Evolutionary conservation across 2,113 vertebrate genomes (phyloP).

Genomic region (Nanorana parkeri): DNA sequence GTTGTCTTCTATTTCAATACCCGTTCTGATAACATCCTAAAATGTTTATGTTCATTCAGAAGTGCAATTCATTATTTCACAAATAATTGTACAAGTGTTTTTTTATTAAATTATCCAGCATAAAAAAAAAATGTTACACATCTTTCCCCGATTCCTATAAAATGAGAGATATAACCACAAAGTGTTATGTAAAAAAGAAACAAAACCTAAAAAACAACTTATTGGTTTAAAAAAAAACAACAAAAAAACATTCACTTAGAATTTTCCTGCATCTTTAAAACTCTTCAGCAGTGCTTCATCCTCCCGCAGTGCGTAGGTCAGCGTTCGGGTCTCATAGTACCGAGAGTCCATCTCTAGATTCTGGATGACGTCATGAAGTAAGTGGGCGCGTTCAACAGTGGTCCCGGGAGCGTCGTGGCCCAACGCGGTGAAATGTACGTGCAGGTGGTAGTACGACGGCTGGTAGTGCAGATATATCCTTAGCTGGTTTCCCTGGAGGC

Average conservation of each 20-base stretch:
- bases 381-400: constrained; percentile 86
- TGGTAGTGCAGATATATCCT: constrained; percentile 92
- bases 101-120: too few species aligned
- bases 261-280: constrained; percentile 76
- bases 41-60: too few species aligned
- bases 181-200: too few species aligned
- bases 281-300: constrained; percentile 78
- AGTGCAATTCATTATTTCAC: too few species aligned
- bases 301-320: constrained; percentile 81
- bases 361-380: constrained; percentile 86
- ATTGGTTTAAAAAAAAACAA: too few species aligned
- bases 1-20: too few species aligned
- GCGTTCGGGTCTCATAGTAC: constrained; percentile 77
- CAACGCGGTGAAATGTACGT: constrained; percentile 90
- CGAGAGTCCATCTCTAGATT: constrained; percentile 77
- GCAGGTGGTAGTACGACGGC: constrained; percentile 94
- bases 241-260: constrained; percentile 59
- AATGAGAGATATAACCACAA: too few species aligned
- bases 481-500: constrained; percentile 73
- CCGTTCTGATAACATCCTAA: too few species aligned
- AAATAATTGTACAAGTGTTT: too few species aligned
- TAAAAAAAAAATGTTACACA: too few species aligned
- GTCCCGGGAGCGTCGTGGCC: constrained; percentile 84
- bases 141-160: too few species aligned
- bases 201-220: too few species aligned